Percentiles rank a stretch among this genome's conserved stretches.
Conservation (phyloP, 2,113 vertebrate genomes). For the Raja brachyura region DNA sequence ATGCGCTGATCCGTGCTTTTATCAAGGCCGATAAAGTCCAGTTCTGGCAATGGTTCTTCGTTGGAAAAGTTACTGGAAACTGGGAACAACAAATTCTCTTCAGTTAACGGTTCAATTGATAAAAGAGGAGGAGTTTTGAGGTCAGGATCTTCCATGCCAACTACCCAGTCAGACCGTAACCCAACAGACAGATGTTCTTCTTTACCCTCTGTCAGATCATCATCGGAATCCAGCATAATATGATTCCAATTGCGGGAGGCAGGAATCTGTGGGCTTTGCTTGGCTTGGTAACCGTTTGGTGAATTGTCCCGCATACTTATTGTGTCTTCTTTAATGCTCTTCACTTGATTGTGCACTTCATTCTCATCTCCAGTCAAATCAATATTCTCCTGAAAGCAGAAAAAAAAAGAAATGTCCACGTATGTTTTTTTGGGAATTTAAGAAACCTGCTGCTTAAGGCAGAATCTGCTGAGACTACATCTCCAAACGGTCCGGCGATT, state of each 20-base stretch:
- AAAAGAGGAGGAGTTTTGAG: not conserved
- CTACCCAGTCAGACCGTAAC: not conserved
- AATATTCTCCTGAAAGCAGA: constrained; percentile 57
- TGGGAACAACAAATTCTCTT: not conserved
- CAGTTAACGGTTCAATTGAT: not conserved
- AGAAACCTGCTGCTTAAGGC: not conserved
- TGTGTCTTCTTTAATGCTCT: accelerated
- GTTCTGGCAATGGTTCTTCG: not conserved
- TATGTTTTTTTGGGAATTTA: not conserved
- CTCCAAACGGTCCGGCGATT: not conserved
- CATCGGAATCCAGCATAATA: constrained; percentile 38
- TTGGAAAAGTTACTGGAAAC: not conserved
- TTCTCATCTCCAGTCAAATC: constrained; percentile 59
- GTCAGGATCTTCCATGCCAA: not conserved
- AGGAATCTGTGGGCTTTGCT: constrained; percentile 37
- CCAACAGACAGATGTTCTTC: accelerated
- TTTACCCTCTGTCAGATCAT: not conserved
- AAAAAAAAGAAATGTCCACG: not conserved
- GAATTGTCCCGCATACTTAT: not conserved
- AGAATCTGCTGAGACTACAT: not conserved
- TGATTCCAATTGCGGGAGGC: not conserved
- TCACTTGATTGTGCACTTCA: constrained; percentile 5
- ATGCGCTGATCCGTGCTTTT: not conserved
- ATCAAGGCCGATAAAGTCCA: not conserved
- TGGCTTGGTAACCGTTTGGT: not conserved